A percentile compares a stretch with the other conserved stretches of the same genome.
Evolutionary conservation across 2,797 vertebrate species (phyloP).

Genomic region (Muraenolepis orangiensis): DNA sequence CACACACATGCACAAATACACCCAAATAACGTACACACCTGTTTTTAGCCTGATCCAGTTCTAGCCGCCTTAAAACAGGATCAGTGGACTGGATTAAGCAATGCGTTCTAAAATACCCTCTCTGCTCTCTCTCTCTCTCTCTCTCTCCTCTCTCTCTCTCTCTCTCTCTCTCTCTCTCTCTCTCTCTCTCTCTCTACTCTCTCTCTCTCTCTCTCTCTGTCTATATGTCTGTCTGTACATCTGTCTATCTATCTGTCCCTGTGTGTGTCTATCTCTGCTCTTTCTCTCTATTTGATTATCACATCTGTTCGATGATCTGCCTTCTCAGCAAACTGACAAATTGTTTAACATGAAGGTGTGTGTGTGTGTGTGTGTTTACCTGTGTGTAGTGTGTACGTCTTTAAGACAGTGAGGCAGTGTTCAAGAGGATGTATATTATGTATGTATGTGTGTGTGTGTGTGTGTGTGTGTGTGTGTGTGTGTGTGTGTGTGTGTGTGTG

Average conservation of each 20-base stretch:
- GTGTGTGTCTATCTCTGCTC: background rate
- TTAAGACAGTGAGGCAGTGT: constrained; percentile 24
- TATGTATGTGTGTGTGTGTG: constrained; percentile 21
- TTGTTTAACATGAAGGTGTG: constrained; percentile 10
- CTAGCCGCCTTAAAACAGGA: constrained; percentile 40
- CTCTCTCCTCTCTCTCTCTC: background rate
- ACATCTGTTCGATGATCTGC: constrained; percentile 8
- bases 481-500: no score
- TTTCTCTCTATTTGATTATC: constrained; percentile 16
- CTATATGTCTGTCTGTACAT: background rate
- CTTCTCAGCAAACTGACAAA: constrained; percentile 28
- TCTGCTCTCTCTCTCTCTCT: background rate
- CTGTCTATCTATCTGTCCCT: background rate
- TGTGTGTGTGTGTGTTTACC: constrained; percentile 1
- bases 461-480: no score
- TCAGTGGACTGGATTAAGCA: background rate
- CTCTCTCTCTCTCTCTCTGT: background rate
- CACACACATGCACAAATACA: no score
- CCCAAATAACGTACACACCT: no score
- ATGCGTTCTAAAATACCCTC: constrained; percentile 15
- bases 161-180: background rate
- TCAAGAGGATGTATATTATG: constrained; percentile 16
- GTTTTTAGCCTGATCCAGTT: constrained; percentile 75
- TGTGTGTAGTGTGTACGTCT: constrained; percentile 28
- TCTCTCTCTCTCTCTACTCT: background rate